Conservation (phyloP, 2,797 vertebrate genomes). For the Muraenolepis orangiensis region DNA sequence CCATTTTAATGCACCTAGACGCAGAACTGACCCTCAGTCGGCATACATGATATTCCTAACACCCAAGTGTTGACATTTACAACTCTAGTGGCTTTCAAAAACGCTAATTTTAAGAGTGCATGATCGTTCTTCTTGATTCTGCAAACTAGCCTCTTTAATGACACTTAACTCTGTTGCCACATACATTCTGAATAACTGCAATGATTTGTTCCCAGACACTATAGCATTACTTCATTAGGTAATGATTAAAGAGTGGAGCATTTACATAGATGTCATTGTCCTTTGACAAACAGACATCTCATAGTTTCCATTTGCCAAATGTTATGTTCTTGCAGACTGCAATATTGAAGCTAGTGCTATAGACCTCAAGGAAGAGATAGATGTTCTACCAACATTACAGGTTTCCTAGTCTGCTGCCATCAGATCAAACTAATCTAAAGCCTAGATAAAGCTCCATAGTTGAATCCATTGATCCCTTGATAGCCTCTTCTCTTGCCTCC, state of each 20-base stretch:
- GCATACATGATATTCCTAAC: background rate
- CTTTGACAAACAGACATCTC: too few species aligned
- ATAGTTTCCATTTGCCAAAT: background rate
- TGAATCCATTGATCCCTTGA: too few species aligned
- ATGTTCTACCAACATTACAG: background rate
- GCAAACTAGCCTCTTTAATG: background rate
- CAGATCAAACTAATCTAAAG: too few species aligned
- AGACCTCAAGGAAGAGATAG: background rate
- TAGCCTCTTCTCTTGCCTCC: too few species aligned
- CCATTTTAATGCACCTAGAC: too few species aligned
- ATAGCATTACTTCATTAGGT: background rate
- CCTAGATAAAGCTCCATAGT: too few species aligned
- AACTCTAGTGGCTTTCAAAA: too few species aligned
- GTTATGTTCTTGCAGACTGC: too few species aligned
- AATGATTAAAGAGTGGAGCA: too few species aligned
- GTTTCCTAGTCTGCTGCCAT: too few species aligned
- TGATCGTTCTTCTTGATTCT: background rate
- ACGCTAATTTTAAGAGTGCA: too few species aligned
- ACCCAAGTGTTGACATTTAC: background rate
- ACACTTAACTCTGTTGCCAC: background rate
- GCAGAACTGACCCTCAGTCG: background rate
- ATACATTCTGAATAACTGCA: background rate
- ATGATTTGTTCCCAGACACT: background rate
- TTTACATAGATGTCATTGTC: background rate
- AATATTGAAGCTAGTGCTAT: background rate